Evolutionary conservation across 2,797 vertebrate species (phyloP), one percentile per base, ranked within the genome.

Genomic region (Loris lydekkerianus): DNA sequence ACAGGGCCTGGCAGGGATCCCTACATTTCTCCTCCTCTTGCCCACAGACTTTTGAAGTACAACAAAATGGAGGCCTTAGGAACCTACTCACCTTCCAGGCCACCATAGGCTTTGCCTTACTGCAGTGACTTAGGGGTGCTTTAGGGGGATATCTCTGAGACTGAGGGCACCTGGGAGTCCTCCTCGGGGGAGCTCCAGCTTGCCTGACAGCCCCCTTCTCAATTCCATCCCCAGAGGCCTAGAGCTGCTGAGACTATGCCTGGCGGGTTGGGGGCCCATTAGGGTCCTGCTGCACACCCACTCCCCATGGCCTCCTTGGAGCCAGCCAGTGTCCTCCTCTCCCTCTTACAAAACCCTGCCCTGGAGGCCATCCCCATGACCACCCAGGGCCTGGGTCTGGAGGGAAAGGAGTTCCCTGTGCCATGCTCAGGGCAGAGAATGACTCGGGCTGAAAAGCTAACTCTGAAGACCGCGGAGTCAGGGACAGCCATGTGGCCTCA

Each of bases 1-100:
- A 95, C 97, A 95, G n/a, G 80, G 72, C 61, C 91, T 76, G 89
- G 93, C 73, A 8, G 27, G 56, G 83, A 46, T 69, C 29, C 70
- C 88, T 14, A 49, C 94, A 73, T 95, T 94, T 92, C 88, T 81
- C 67, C 84, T 40, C 76, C 70, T 93, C 84, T 34, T 31, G 31
- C 60, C 56, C 69, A 69, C 23, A 87, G 67, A 60, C 67, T 21
- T 10, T 9, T 56, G 20, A n/a, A 21, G 17, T 60, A 60, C 75
- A 63, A 60, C 75, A 69, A 85, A 80, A 82, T 40, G 29, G 49
- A 86, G 86, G 65, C 56, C 21, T 86, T 3, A 4, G 61, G 23
- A 40, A 56, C 20, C 31, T 10, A 1, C 31, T 40, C 56, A 3
- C 21, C 34, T 53, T 82, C 37, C 18, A 56, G 85, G 46, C 34